phyloP scores from a whole-genome alignment of 1,140 invertebrate genomes.

The Akabosia matsudoensis region DNA sequence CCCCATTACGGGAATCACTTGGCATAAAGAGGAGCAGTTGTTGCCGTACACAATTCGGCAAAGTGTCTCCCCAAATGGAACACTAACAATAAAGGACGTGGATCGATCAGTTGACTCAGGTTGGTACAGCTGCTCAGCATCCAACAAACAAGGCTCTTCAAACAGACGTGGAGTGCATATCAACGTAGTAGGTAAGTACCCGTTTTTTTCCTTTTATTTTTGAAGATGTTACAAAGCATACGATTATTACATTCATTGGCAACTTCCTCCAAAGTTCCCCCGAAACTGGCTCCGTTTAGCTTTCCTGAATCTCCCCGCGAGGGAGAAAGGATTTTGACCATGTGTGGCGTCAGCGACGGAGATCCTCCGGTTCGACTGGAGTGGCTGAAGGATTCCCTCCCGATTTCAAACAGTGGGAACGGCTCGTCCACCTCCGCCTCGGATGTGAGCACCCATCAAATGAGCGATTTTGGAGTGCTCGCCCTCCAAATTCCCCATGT shows the following conservation, averaged over 20 bases:
- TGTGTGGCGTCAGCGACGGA: slow-evolving; percentile 66
- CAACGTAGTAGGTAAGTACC: slow-evolving; percentile 55
- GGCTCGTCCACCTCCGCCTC: not conserved
- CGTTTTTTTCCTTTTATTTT: no score
- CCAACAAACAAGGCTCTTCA: slow-evolving; percentile 50
- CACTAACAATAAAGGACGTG: slow-evolving; percentile 60
- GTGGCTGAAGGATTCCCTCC: slow-evolving; percentile 63
- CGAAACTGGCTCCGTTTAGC: slow-evolving; percentile 61
- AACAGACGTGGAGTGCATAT: slow-evolving; percentile 51
- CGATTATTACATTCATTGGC: no score
- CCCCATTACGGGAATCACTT: slow-evolving; percentile 55
- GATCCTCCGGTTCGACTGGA: slow-evolving; percentile 64
- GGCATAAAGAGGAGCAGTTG: slow-evolving; percentile 69
- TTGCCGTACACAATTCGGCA: slow-evolving; percentile 52
- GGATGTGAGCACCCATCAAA: slow-evolving; percentile 35
- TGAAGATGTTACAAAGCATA: no score
- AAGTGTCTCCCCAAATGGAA: slow-evolving; percentile 63
- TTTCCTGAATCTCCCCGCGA: slow-evolving; percentile 59
- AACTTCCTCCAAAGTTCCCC: slow-evolving; percentile 57
- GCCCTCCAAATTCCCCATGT: slow-evolving; percentile 38
- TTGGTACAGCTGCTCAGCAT: slow-evolving; percentile 55
- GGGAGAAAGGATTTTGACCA: slow-evolving; percentile 58
- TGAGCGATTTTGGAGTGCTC: slow-evolving; percentile 35
- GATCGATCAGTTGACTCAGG: slow-evolving; percentile 57
- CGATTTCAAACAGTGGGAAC: slow-evolving; percentile 46